phyloP scores from a whole-genome alignment of 2,797 vertebrate genomes.

The Limnodromus scolopaceus region DNA sequence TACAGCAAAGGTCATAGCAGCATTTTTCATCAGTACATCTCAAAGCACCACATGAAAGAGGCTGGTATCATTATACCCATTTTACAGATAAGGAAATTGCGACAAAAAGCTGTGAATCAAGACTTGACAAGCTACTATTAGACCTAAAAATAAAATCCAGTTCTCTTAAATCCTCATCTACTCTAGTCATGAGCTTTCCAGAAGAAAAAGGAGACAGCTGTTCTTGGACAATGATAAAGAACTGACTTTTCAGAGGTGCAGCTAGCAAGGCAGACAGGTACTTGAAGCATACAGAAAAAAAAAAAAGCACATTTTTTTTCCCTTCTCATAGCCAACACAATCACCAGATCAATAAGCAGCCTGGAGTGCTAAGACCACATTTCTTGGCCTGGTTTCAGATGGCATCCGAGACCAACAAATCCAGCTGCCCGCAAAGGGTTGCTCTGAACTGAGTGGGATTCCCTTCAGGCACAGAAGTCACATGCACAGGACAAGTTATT shows the following conservation, averaged over 20 bases:
- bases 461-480: background rate
- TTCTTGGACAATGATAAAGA: constrained; percentile 11
- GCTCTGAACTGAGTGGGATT: background rate
- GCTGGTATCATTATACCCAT: background rate
- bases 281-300: background rate
- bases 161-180: background rate
- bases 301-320: background rate
- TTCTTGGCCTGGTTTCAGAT: constrained; percentile 10
- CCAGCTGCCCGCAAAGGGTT: background rate
- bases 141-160: background rate
- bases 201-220: background rate
- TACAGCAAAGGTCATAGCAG: background rate
- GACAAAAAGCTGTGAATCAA: background rate
- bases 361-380: background rate
- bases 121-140: background rate
- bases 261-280: background rate
- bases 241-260: background rate
- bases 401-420: background rate
- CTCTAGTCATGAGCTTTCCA: background rate
- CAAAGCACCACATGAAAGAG: background rate
- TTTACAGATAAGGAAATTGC: constrained; percentile 28
- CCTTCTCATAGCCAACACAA: background rate
- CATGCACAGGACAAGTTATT: background rate
- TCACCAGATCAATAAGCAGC: constrained; percentile 21
- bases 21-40: background rate